phyloP scores from a whole-genome alignment of 2,888 invertebrate genomes.

The Trichogramma dendrolimi region DNA sequence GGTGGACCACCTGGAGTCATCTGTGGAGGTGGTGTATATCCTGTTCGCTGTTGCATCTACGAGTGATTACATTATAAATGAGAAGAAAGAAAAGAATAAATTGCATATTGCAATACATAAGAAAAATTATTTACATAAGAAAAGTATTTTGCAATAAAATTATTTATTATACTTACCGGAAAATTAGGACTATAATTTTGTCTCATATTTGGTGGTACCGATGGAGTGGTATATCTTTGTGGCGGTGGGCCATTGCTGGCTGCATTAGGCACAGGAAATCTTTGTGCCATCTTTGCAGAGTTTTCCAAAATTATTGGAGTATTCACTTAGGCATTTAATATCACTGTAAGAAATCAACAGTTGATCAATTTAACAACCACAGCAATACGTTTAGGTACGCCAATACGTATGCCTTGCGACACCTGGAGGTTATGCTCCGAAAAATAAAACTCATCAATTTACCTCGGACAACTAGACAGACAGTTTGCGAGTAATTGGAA shows the following conservation, averaged over 20 bases:
- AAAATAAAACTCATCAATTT: too few species aligned
- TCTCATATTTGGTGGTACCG: conserved; percentile 57
- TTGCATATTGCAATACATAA: background rate
- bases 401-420: too few species aligned
- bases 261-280: conserved; percentile 57
- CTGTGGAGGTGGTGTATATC: conserved; percentile 65
- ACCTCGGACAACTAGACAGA: too few species aligned
- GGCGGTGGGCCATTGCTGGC: conserved; percentile 57
- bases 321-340: too few species aligned
- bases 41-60: conserved; percentile 61
- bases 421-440: too few species aligned
- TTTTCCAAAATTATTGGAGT: background rate
- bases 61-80: conserved; percentile 13
- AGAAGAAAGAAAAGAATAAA: background rate
- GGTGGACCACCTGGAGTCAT: conserved; percentile 55
- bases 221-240: conserved; percentile 61
- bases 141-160: background rate
- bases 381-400: too few species aligned
- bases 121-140: background rate
- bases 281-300: conserved; percentile 54
- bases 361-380: too few species aligned
- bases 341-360: too few species aligned
- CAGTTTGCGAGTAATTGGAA: too few species aligned
- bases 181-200: conserved; percentile 72
- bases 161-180: conserved; percentile 59